phyloP scores from a whole-genome alignment of 2,797 vertebrate species.

The Limosa lapponica region DNA sequence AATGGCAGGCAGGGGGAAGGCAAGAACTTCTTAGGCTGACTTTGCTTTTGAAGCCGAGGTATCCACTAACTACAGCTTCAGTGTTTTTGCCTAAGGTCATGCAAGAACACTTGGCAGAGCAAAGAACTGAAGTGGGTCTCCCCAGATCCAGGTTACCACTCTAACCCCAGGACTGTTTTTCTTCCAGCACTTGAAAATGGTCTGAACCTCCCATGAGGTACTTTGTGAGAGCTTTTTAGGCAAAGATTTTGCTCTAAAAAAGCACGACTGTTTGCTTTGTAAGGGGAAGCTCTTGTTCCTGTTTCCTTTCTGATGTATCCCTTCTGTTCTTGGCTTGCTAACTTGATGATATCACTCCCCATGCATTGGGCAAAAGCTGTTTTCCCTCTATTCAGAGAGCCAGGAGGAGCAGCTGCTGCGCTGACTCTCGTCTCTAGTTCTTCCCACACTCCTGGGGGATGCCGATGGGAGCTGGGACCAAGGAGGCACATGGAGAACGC shows the following conservation, averaged over 20 bases:
- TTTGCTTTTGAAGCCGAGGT: constrained; percentile 51
- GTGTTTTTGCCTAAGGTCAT: constrained; percentile 58
- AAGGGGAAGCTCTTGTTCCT: constrained; percentile 50
- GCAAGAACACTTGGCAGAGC: constrained; percentile 11
- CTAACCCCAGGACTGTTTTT: constrained; percentile 43
- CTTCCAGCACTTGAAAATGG: constrained; percentile 52
- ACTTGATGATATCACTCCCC: constrained; percentile 41
- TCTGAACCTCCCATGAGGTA: constrained; percentile 33
- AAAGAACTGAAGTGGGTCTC: constrained; percentile 51
- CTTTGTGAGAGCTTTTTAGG: constrained; percentile 21
- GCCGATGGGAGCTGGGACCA: background rate
- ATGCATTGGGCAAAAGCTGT: constrained; percentile 28
- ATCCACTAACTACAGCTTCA: background rate
- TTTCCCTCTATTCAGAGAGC: constrained; percentile 33
- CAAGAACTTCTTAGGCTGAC: constrained; percentile 23
- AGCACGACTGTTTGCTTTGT: constrained; percentile 16
- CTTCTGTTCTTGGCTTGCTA: constrained; percentile 55
- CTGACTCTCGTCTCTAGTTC: constrained; percentile 4
- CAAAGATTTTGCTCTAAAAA: constrained; percentile 31
- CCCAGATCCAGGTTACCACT: constrained; percentile 44
- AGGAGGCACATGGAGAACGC: rapidly evolving
- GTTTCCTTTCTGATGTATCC: constrained; percentile 53
- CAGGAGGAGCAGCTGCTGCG: constrained; percentile 41
- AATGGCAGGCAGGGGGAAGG: background rate
- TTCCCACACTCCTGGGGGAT: background rate